Conservation (phyloP, 2,888 invertebrate species). For the Aquatica leii region DNA sequence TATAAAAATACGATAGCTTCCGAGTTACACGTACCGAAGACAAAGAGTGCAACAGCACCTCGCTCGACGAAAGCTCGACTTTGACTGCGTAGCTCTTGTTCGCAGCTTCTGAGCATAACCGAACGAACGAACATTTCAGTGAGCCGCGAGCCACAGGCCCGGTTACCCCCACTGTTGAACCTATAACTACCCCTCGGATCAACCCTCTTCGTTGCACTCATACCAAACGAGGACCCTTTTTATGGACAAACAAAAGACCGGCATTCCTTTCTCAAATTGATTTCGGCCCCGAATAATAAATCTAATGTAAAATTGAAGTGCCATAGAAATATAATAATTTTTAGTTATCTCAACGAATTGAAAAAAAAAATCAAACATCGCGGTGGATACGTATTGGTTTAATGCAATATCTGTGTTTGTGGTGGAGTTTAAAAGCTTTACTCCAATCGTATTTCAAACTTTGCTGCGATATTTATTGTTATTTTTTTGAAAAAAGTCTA, state of each 20-base stretch:
- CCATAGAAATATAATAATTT: conserved; percentile 37
- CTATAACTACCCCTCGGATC: conserved; percentile 42
- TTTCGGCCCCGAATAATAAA: conserved; percentile 38
- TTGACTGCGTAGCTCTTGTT: conserved; percentile 42
- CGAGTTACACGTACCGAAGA: conserved; percentile 35
- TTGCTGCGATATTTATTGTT: conserved; percentile 19
- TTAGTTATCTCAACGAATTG: conserved; percentile 25
- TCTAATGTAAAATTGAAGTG: conserved; percentile 36
- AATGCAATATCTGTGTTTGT: conserved; percentile 47
- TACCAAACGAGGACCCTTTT: conserved; percentile 30
- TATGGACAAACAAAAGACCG: conserved; percentile 41
- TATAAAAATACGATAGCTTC: conserved; percentile 30
- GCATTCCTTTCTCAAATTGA: conserved; percentile 40
- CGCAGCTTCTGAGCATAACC: conserved; percentile 31
- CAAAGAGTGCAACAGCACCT: conserved; percentile 20
- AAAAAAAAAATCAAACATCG: conserved; percentile 22
- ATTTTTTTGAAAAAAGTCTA: background rate
- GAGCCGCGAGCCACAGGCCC: conserved; percentile 39
- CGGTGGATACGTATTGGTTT: conserved; percentile 36
- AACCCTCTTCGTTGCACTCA: conserved; percentile 40
- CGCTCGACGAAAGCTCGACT: conserved; percentile 33
- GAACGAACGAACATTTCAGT: conserved; percentile 31
- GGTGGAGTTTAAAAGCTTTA: conserved; percentile 45
- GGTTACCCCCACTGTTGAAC: conserved; percentile 41
- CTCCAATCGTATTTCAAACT: conserved; percentile 27